Base-by-base conservation (phyloP, 1,140 invertebrate species). In the Cataglyphis hispanica region DNA sequence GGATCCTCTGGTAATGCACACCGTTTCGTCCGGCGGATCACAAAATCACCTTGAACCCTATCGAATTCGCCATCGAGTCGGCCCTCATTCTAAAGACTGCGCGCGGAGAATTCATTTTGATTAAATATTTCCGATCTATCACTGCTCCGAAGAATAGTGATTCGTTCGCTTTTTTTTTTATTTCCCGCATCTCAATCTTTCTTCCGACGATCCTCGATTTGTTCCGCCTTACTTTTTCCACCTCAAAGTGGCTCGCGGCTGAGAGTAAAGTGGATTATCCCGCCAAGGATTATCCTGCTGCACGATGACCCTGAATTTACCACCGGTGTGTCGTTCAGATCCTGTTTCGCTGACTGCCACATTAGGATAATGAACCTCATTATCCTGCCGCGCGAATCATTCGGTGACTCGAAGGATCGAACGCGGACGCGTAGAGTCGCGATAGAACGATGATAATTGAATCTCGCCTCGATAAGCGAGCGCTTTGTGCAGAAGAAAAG, bases 11-110 rank as follows among this genome's bases (percentile, higher is more conserved):
- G 86, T 89, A 88, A 92, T 89, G 87, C 85, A 87, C 86, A 85
- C 63, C 63, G 43, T 80, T 84, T 78, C 58, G 56, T 19, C 60
- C 31, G 25, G 56, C 77, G 87, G 87, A 89, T 91, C 92, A 87
- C 85, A 85, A 88, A 92, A 86, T 91, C 80, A 90, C 89, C 91
- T 92, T 90, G 89, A 92, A 91, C 90, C 84, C 89, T 74, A 86
- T 90, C 78, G 67, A 69, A 63, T 22, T 34, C 83, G 81, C 75
- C 77, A 31, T 31, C 31, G 31, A 31, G 31, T 31, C 31, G 31
- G 84, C 66, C 67, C 75, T 75, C 85, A 84, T 87, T 81, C 60
- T 19, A 50, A 80, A 86, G 69, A 72, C 77, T 84, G 74, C 88
- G 76, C 76, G 34, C 83, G 31, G 3, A 63, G 43, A n/a, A n/a